Percentiles rank a stretch among this genome's conserved stretches.
Evolutionary conservation across 2,888 invertebrate genomes (phyloP).

Genomic region (Meiosimyza platycephala): DNA sequence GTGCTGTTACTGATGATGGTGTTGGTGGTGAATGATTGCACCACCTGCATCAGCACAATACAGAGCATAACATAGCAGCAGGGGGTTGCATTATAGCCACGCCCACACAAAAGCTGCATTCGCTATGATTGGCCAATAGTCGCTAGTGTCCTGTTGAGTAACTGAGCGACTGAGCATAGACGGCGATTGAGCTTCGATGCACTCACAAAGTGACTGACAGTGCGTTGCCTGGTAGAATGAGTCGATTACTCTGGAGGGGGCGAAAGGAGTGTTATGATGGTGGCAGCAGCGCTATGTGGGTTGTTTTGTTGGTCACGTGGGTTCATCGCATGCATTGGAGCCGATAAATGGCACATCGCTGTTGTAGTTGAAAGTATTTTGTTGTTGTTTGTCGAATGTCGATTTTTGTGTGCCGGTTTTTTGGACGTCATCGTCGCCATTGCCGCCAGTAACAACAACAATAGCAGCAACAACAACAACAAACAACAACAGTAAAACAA

Average conservation of each 20-base stretch:
- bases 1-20: constrained; percentile 11
- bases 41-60: constrained; percentile 37
- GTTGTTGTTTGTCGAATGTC: constrained; percentile 36
- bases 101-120: constrained; percentile 58
- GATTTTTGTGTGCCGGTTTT: constrained; percentile 38
- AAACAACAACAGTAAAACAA: too few species aligned
- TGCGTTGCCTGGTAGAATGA: constrained; percentile 10
- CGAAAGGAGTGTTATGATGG: background rate
- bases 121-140: constrained; percentile 61
- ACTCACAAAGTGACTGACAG: constrained; percentile 10
- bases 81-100: constrained; percentile 66
- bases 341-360: constrained; percentile 57
- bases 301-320: constrained; percentile 54
- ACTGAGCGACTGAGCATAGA: background rate
- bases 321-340: constrained; percentile 58
- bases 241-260: background rate
- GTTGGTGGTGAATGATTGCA: constrained; percentile 47
- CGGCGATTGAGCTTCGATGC: constrained; percentile 3
- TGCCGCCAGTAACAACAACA: background rate
- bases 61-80: constrained; percentile 29
- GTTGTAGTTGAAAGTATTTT: constrained; percentile 27
- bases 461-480: too few species aligned
- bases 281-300: constrained; percentile 23
- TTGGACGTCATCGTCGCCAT: constrained; percentile 28
- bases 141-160: constrained; percentile 2